Evolutionary conservation across 2,797 vertebrate genomes (phyloP).

Genomic region (Chaetodon trifasciatus): DNA sequence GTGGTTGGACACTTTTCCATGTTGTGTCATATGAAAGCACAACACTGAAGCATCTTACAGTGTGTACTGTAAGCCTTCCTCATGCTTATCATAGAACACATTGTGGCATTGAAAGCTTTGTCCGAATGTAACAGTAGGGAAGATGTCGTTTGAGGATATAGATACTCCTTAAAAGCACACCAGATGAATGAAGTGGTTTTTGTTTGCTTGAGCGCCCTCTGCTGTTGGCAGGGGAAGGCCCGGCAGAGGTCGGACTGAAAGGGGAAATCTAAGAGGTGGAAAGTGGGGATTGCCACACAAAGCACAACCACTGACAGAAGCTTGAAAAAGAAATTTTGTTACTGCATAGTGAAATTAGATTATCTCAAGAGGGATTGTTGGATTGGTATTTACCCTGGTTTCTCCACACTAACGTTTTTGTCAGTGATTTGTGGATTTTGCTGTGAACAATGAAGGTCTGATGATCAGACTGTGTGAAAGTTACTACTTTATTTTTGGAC

Average conservation of each 20-base stretch:
- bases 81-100: neutral
- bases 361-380: neutral
- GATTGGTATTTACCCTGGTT: neutral
- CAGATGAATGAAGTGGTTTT: neutral
- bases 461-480: neutral
- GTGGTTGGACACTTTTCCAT: neutral
- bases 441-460: neutral
- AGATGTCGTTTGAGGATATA: neutral
- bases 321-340: neutral
- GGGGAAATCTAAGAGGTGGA: neutral
- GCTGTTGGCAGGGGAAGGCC: conserved; percentile 18
- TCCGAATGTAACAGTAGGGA: neutral
- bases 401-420: neutral
- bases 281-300: conserved; percentile 2
- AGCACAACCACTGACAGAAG: neutral
- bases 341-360: too few species aligned
- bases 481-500: neutral
- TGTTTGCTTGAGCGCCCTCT: conserved; percentile 46
- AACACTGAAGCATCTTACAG: neutral
- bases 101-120: neutral
- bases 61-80: neutral
- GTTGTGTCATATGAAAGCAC: neutral
- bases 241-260: neutral
- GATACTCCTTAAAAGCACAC: neutral
- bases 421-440: neutral